These are phyloP conservation scores for Drosophila aldrichi DNA, from an alignment of 2,888 invertebrate species.

Conservation along the genomic window DNA sequence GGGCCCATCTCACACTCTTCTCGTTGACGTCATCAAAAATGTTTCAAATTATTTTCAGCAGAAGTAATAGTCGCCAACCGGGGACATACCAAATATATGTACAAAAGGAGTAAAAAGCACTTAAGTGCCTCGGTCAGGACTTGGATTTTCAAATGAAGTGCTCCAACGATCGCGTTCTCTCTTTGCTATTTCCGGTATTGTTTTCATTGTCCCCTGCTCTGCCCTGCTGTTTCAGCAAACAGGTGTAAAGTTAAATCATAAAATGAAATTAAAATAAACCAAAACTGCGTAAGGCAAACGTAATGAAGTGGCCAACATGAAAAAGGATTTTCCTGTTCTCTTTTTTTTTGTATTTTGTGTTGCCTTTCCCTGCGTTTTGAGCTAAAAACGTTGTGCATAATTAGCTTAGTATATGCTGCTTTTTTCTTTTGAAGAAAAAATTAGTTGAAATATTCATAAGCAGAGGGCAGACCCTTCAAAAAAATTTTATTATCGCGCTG, in stretches of 20 bases:
- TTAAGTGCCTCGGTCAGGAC: slow-evolving; percentile 72
- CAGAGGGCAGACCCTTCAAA: slow-evolving; percentile 13
- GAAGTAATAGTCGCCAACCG: slow-evolving; percentile 67
- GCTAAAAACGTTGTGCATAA: slow-evolving; percentile 65
- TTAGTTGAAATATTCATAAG: slow-evolving; percentile 68
- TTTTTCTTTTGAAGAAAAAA: slow-evolving; percentile 56
- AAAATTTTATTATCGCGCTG: slow-evolving; percentile 11
- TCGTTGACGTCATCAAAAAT: slow-evolving; percentile 65
- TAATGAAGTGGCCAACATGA: slow-evolving; percentile 66
- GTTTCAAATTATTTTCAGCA: slow-evolving; percentile 67
- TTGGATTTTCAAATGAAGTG: slow-evolving; percentile 82
- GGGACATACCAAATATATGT: slow-evolving; percentile 14
- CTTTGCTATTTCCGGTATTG: slow-evolving; percentile 47
- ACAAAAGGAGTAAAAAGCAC: slow-evolving; percentile 68
- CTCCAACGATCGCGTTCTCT: slow-evolving; percentile 46
- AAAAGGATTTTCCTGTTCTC: slow-evolving; percentile 56
- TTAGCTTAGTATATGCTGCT: slow-evolving; percentile 71
- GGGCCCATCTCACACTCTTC: slow-evolving; percentile 43
- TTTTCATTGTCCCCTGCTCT: slow-evolving; percentile 34
- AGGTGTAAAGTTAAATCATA: slow-evolving; percentile 84
- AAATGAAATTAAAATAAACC: slow-evolving; percentile 84
- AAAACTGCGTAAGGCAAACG: slow-evolving; percentile 55
- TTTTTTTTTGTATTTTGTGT: slow-evolving; percentile 12
- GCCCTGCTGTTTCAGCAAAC: slow-evolving; percentile 44
- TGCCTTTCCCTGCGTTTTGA: slow-evolving; percentile 12